Percentiles rank a stretch among this genome's conserved stretches.
Evolutionary conservation across 2,888 invertebrate genomes (phyloP).

Genomic region (Dinocampus coccinellae): DNA sequence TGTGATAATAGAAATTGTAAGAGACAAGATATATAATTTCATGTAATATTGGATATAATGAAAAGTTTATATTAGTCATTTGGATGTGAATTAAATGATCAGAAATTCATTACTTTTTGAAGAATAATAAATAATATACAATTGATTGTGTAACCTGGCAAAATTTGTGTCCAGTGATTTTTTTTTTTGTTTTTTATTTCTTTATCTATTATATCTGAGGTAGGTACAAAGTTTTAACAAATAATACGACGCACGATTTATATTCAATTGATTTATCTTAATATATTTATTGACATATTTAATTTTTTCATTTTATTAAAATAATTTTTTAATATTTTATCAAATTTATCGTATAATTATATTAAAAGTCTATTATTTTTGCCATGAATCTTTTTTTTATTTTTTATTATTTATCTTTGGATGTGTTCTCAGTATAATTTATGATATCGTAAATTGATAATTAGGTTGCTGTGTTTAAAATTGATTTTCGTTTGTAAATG

Average conservation of each 20-base stretch:
- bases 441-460: conserved; percentile 59
- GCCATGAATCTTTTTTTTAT: neutral
- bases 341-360: too few species aligned
- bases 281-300: neutral
- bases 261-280: neutral
- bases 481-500: conserved; percentile 51
- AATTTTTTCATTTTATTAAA: neutral
- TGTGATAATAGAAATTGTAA: neutral
- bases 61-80: neutral
- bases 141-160: neutral
- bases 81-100: neutral
- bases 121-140: neutral
- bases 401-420: conserved; percentile 22
- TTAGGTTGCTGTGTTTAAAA: conserved; percentile 51
- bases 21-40: neutral
- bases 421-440: conserved; percentile 39
- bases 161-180: neutral
- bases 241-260: neutral
- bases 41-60: neutral
- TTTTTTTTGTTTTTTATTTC: too few species aligned
- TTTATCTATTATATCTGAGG: neutral
- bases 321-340: too few species aligned
- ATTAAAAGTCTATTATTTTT: neutral
- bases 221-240: neutral
- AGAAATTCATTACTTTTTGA: neutral